Percentiles rank a stretch among this genome's conserved stretches.
These are phyloP conservation scores for Ormyrus pomaceus DNA, from an alignment of 2,888 invertebrate species.

Conservation along the genomic window DNA sequence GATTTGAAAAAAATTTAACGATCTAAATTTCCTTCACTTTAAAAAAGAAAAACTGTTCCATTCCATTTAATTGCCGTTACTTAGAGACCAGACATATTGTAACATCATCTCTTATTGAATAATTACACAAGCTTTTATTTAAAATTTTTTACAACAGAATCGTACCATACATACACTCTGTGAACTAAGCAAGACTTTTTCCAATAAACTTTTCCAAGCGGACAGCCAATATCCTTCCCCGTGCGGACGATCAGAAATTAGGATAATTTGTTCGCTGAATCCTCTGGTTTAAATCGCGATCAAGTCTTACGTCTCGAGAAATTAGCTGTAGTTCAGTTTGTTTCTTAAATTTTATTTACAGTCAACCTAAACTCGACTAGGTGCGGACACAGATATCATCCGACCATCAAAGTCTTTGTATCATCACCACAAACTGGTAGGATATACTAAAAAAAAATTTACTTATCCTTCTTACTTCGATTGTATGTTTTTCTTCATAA, in stretches of 20 bases:
- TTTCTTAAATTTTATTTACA: conserved; percentile 66
- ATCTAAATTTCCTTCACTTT: no score
- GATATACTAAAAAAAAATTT: conserved; percentile 47
- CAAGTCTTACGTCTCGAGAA: conserved; percentile 45
- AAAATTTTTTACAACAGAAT: no score
- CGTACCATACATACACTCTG: no score
- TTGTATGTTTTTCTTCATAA: conserved; percentile 52
- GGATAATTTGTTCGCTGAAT: conserved; percentile 23
- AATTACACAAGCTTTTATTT: no score
- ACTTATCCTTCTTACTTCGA: conserved; percentile 40
- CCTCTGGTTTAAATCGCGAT: conserved; percentile 12
- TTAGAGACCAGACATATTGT: no score
- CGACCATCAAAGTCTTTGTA: conserved; percentile 52
- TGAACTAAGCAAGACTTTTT: neutral
- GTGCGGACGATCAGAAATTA: conserved; percentile 38
- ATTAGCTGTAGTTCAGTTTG: conserved; percentile 30
- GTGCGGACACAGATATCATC: conserved; percentile 49
- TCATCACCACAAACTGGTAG: conserved; percentile 42
- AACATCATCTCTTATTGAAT: no score
- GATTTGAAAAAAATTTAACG: no score
- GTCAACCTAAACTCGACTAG: conserved; percentile 58
- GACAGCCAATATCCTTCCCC: neutral
- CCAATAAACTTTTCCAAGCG: conserved; percentile 10
- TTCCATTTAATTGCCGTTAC: no score
- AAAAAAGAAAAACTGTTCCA: no score